These are phyloP conservation scores for Strix uralensis DNA, from an alignment of 2,113 vertebrate species.

Conservation along the genomic window DNA sequence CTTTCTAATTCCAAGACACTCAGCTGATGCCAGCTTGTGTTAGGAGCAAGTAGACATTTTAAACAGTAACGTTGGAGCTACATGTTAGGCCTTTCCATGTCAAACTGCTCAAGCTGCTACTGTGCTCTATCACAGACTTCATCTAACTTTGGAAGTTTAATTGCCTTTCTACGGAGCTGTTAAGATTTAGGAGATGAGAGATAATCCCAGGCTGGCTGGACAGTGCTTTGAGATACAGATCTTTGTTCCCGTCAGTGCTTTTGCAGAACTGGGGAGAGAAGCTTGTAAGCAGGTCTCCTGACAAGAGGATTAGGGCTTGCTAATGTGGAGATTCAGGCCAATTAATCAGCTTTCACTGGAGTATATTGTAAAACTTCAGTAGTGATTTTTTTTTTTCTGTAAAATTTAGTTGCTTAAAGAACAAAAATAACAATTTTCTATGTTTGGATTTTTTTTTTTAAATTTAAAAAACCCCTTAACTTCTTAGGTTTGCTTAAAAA, in stretches of 20 bases:
- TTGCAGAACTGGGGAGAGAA: not conserved
- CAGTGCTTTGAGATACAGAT: conserved; percentile 30
- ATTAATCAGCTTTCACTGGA: conserved; percentile 54
- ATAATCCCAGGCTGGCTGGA: conserved; percentile 34
- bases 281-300: conserved; percentile 34
- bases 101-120: not conserved
- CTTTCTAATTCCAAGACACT: not conserved
- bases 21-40: not conserved
- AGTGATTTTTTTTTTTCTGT: not conserved
- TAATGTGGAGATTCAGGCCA: conserved; percentile 37
- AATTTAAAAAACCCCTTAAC: not conserved
- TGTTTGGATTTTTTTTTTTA: not conserved
- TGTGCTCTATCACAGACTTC: not conserved
- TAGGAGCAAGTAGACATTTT: not conserved
- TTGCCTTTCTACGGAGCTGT: conserved; percentile 41
- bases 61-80: not conserved
- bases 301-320: conserved; percentile 54
- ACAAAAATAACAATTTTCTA: accelerated
- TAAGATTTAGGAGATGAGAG: conserved; percentile 49
- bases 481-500: not conserved
- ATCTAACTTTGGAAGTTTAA: conserved; percentile 40
- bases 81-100: not conserved
- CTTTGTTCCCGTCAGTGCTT: conserved; percentile 29
- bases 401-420: not conserved
- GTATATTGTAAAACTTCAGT: conserved; percentile 3